Evolutionary conservation across 1,140 invertebrate species (phyloP), one percentile per base, ranked within the genome.

Genomic region (Brachionus asplanchnoidis): DNA sequence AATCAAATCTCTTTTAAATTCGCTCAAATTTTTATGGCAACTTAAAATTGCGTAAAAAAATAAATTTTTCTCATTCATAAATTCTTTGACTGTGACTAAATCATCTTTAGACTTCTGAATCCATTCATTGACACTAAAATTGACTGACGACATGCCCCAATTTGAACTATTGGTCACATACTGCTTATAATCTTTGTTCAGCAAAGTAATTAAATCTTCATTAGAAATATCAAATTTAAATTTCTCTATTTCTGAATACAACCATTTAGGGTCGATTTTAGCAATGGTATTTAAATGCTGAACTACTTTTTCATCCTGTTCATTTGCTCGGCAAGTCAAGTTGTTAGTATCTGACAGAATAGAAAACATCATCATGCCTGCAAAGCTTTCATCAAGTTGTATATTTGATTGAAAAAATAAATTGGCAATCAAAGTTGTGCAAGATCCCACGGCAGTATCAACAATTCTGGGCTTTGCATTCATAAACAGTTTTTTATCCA

Each of bases 151-250:
- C 7, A 82, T 42, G 23, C 53, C 79, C 79, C 79, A 82, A 12
- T 11, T 68, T 3, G 4, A 11, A 26, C 23, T n/a, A 28, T 46
- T 40, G 6, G 2, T 60, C 12, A 28, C 32, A 65, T 82, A 82
- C 26, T 82, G 53, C 36, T 82, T 82, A 26, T 65, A 82, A 26
- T 82, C 79, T 65, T 82, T 82, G 6, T 65, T 82, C 9, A 82
- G 23, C 6, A 23, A 65, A 26, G 40, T 44, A 2, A 9, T 44
- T 5, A 82, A 23, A 26, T 60, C 32, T 46, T 82, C 79, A 44
- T 82, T 28, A n/a, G 40, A 50, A 26, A 20, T 11, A 40, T 42
- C 53, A 46, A 82, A 65, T 68, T 82, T 82, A 44, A 82, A 14
- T 12, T 65, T 68, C 42, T 82, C 79, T 23, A 82, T 65, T 68